Evolutionary conservation across 2,113 vertebrate genomes (phyloP).

Genomic region (Notechis scutatus): DNA sequence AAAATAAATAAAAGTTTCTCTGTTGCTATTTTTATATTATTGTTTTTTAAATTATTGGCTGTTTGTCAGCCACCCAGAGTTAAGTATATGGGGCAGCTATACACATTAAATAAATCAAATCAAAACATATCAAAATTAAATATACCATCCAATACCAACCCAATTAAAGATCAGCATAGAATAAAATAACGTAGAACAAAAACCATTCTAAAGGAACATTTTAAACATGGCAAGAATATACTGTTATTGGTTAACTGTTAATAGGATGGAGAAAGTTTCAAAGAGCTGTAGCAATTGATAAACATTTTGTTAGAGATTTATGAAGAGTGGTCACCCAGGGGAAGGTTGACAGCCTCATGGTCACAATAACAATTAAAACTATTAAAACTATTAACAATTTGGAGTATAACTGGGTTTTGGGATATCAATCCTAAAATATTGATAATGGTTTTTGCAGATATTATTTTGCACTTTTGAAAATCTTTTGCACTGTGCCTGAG

Average conservation of each 20-base stretch:
- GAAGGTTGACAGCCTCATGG: neutral
- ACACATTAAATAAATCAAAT: neutral
- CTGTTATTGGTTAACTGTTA: neutral
- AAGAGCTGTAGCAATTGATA: neutral
- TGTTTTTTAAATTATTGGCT: neutral
- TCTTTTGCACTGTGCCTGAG: neutral
- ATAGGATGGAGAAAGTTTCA: neutral
- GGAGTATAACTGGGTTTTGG: neutral
- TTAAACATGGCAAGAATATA: neutral
- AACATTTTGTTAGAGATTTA: neutral
- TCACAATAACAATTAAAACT: neutral
- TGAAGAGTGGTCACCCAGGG: neutral
- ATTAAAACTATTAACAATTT: neutral
- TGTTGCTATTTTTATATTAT: neutral
- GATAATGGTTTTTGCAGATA: neutral
- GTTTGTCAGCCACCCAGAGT: neutral
- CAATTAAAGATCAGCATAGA: neutral
- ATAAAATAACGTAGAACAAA: neutral
- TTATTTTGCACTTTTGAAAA: neutral
- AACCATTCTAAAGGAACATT: neutral
- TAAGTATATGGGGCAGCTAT: neutral
- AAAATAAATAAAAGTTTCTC: neutral
- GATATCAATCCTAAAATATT: neutral
- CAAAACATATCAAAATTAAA: neutral
- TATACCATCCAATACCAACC: neutral